Evolutionary conservation across 2,113 vertebrate genomes (phyloP).

Genomic region (Equus przewalskii): DNA sequence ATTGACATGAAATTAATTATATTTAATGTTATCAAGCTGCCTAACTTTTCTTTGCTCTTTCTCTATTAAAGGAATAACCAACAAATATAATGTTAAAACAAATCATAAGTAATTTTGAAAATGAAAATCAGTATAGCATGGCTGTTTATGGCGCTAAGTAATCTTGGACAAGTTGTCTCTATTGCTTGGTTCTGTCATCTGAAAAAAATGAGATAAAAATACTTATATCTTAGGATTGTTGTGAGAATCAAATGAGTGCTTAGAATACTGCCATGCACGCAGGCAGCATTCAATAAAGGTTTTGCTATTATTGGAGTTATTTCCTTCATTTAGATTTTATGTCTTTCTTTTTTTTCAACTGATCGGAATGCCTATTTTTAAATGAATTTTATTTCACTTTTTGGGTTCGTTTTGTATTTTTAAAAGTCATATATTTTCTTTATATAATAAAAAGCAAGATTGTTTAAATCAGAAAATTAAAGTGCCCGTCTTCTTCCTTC

Average conservation of each 20-base stretch:
- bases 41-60: background rate
- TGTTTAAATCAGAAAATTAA: background rate
- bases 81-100: background rate
- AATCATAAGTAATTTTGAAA: background rate
- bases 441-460: background rate
- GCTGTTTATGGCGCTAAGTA: background rate
- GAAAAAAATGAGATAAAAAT: slow-evolving; percentile 32
- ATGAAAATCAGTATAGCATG: background rate
- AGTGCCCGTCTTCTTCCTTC: background rate
- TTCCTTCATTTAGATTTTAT: background rate
- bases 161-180: background rate
- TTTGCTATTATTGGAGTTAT: background rate
- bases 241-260: slow-evolving; percentile 11
- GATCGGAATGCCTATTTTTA: background rate
- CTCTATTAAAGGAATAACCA: background rate
- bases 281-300: background rate
- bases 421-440: background rate
- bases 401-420: background rate
- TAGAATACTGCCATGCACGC: background rate
- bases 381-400: background rate
- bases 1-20: background rate
- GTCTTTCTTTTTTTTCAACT: background rate
- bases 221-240: background rate
- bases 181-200: background rate
- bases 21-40: background rate